phyloP scores from a whole-genome alignment of 2,113 vertebrate genomes.

The Castor canadensis region DNA sequence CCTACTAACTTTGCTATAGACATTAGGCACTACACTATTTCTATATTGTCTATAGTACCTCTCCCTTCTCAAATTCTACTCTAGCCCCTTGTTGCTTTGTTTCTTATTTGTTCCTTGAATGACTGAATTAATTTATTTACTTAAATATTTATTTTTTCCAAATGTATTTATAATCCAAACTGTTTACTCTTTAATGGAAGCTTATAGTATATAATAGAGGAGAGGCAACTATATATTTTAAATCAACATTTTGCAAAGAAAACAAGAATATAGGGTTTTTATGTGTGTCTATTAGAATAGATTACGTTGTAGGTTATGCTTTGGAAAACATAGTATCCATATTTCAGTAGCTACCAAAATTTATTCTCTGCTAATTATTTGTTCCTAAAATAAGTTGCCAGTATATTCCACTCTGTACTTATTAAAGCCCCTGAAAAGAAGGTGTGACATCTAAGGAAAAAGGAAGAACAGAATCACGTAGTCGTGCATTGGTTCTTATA shows the following conservation, averaged over 20 bases:
- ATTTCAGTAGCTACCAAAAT: neutral
- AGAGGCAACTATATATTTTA: neutral
- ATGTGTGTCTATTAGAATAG: neutral
- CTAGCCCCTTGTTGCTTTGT: neutral
- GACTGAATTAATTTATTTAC: neutral
- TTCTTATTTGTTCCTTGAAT: neutral
- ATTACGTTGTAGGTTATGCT: neutral
- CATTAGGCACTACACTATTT: neutral
- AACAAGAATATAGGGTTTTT: neutral
- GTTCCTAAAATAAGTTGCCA: neutral
- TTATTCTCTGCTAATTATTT: neutral
- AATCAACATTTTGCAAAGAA: constrained; percentile 14
- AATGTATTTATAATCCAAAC: neutral
- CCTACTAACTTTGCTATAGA: neutral
- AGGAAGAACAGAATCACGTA: neutral
- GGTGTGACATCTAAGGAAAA: neutral
- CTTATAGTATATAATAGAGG: neutral
- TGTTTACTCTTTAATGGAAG: neutral
- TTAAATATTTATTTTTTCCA: neutral
- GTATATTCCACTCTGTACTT: neutral
- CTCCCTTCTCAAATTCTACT: neutral
- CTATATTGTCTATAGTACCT: neutral
- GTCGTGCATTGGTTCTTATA: neutral
- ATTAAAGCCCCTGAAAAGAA: neutral
- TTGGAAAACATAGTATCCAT: neutral